These are phyloP conservation scores for Sinocyclocheilus rhinocerous DNA, from an alignment of 2,113 vertebrate genomes.

Conservation along the genomic window DNA sequence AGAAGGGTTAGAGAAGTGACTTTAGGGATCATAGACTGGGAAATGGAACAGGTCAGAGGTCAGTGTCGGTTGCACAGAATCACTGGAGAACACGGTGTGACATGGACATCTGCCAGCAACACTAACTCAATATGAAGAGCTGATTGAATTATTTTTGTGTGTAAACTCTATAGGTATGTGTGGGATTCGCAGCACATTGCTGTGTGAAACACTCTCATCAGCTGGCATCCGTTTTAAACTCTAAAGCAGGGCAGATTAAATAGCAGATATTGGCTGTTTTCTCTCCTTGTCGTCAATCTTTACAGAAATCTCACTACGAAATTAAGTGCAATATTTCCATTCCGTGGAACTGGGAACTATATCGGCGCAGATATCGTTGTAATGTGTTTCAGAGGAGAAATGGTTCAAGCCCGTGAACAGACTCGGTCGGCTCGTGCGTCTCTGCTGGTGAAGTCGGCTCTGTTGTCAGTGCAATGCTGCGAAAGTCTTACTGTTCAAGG, in stretches of 20 bases:
- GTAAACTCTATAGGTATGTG: conserved; percentile 3
- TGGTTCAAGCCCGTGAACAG: neutral
- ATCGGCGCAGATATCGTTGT: neutral
- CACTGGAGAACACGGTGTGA: neutral
- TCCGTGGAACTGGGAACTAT: conserved; percentile 32
- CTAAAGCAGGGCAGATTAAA: neutral
- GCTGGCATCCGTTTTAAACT: neutral
- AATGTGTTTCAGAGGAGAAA: neutral
- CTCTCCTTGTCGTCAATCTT: neutral
- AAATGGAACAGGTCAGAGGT: neutral
- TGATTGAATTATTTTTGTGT: conserved; percentile 2
- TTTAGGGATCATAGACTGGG: neutral
- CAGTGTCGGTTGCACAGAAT: neutral
- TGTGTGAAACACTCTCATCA: neutral
- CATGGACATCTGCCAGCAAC: neutral
- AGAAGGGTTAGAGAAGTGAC: neutral
- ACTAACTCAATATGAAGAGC: conserved; percentile 27
- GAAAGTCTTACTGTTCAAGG: conserved; percentile 60
- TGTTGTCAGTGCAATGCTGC: conserved; percentile 69
- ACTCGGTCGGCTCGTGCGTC: neutral
- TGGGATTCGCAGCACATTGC: neutral
- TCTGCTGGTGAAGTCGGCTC: conserved; percentile 77
- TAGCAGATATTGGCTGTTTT: neutral
- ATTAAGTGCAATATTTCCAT: conserved; percentile 73
- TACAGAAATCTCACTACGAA: conserved; percentile 62